These are phyloP conservation scores for Crypturellus tataupa DNA, from an alignment of 2,797 vertebrate species.

Conservation along the genomic window DNA sequence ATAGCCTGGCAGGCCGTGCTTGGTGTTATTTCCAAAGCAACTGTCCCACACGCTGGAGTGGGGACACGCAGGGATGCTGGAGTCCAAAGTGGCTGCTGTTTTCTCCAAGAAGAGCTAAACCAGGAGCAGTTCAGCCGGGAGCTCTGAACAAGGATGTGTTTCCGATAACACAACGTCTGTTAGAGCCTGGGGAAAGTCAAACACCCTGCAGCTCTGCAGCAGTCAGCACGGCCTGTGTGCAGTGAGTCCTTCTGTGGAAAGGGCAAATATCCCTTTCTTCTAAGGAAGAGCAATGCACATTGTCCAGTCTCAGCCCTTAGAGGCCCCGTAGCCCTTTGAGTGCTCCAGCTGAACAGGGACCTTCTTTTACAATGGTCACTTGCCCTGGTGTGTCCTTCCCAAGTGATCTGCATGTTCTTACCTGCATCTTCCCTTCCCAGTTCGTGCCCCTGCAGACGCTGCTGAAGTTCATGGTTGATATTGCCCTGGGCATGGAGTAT, in stretches of 20 bases:
- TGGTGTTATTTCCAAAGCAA: neutral
- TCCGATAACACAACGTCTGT: neutral
- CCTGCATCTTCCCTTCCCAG: slow-evolving; percentile 66
- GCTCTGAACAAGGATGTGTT: neutral
- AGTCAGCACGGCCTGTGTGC: neutral
- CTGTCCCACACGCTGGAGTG: neutral
- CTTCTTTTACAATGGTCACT: neutral
- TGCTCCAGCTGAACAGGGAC: neutral
- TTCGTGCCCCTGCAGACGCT: slow-evolving; percentile 90
- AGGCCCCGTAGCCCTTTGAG: neutral
- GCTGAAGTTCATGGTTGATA: slow-evolving; percentile 97
- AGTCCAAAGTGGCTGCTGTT: neutral
- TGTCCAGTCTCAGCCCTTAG: neutral
- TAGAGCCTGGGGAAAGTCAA: neutral
- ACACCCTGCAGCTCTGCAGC: neutral
- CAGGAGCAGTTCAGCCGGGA: neutral
- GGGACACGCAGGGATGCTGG: too few species aligned
- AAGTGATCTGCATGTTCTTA: neutral
- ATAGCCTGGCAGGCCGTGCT: neutral
- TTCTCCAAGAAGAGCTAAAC: neutral
- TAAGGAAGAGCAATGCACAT: neutral
- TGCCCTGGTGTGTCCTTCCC: neutral
- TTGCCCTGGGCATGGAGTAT: slow-evolving; percentile 97
- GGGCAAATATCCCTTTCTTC: neutral
- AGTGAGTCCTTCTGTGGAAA: neutral